Evolutionary conservation across 2,113 vertebrate species (phyloP).

Genomic region (Chamaea fasciata): DNA sequence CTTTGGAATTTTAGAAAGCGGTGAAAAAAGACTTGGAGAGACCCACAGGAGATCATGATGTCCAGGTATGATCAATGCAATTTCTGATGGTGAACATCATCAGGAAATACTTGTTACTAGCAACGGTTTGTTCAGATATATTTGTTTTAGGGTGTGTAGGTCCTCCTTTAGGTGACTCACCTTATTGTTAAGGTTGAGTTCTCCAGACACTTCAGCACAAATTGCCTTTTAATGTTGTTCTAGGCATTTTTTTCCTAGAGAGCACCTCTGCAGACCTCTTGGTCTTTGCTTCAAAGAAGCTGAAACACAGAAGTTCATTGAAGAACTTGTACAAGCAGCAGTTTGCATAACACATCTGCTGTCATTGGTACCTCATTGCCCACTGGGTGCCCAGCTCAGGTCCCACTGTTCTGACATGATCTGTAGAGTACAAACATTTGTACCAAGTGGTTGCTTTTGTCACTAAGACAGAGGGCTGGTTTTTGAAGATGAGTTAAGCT

Average conservation of each 20-base stretch:
- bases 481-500: not conserved
- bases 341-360: not conserved
- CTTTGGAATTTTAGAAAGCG: not conserved
- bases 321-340: not conserved
- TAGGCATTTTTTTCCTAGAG: not conserved
- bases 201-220: not conserved
- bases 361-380: rapidly evolving
- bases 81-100: not conserved
- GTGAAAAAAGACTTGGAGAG: not conserved
- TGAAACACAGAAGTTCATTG: not conserved
- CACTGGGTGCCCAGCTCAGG: not conserved
- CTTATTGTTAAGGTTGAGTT: not conserved
- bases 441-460: not conserved
- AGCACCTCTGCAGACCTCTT: not conserved
- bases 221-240: not conserved
- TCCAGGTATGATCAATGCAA: not conserved
- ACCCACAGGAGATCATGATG: not conserved
- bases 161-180: not conserved
- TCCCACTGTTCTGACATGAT: not conserved
- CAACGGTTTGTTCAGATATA: not conserved
- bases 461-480: not conserved
- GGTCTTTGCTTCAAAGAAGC: not conserved
- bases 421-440: not conserved
- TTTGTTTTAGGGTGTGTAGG: not conserved
- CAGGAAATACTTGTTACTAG: not conserved